Percentiles rank a stretch among this genome's conserved stretches.
Evolutionary conservation across 2,888 invertebrate species (phyloP).

Genomic region (Agrochola litura): DNA sequence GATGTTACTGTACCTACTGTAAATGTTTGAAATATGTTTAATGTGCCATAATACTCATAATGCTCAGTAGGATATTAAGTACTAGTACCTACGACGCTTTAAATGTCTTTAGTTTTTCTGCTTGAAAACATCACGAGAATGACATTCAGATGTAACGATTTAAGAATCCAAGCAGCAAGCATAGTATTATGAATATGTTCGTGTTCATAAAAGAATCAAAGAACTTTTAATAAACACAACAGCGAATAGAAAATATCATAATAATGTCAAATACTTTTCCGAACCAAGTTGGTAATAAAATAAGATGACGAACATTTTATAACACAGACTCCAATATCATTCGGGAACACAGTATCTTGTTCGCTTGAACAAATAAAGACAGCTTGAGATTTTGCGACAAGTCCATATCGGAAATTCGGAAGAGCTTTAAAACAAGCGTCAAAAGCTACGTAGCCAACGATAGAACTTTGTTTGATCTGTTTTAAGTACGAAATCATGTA

Average conservation of each 20-base stretch:
- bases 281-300: background rate
- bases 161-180: background rate
- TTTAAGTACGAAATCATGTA: slow-evolving; percentile 62
- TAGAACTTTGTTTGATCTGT: slow-evolving; percentile 58
- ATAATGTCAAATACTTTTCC: background rate
- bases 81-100: background rate
- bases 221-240: slow-evolving; percentile 5
- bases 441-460: slow-evolving; percentile 27
- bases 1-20: background rate
- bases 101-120: background rate
- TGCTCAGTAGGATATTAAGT: background rate
- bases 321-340: slow-evolving; percentile 22
- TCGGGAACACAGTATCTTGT: slow-evolving; percentile 8
- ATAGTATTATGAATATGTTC: background rate
- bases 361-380: slow-evolving; percentile 17
- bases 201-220: background rate
- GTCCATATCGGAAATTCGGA: slow-evolving; percentile 13
- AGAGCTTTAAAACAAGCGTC: slow-evolving; percentile 38
- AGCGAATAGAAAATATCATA: background rate
- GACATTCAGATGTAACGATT: background rate
- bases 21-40: background rate
- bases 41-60: background rate
- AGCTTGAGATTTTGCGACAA: slow-evolving; percentile 7
- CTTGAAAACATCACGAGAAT: background rate
- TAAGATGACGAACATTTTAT: slow-evolving; percentile 1